Conservation (phyloP, 2,113 vertebrate species). For the Dendropsophus ebraccatus region DNA sequence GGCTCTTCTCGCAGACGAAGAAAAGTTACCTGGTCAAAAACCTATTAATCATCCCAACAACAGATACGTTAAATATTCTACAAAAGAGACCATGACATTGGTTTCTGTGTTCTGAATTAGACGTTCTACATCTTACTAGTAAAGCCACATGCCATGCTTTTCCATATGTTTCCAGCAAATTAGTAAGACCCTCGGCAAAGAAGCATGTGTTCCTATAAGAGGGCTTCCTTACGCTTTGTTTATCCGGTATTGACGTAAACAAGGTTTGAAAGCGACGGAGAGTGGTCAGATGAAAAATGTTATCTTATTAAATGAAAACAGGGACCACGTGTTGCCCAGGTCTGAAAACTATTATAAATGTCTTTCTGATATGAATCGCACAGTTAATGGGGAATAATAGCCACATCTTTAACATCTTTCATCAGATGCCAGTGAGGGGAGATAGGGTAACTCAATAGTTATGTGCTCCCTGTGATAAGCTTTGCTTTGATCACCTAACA, state of each 20-base stretch:
- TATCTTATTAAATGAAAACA: constrained; percentile 52
- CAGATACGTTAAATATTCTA: constrained; percentile 53
- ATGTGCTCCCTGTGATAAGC: constrained; percentile 66
- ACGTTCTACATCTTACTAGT: constrained; percentile 65
- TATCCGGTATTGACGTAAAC: neutral
- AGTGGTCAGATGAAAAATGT: constrained; percentile 58
- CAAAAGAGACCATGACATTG: constrained; percentile 35
- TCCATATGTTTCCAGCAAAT: constrained; percentile 11
- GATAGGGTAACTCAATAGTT: constrained; percentile 67
- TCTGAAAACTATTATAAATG: constrained; percentile 76
- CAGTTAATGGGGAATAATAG: constrained; percentile 50
- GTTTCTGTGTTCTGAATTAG: constrained; percentile 47
- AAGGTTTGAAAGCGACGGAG: constrained; percentile 61
- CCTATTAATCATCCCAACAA: constrained; percentile 54
- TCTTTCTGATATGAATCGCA: constrained; percentile 73
- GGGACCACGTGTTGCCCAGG: constrained; percentile 66
- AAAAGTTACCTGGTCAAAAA: constrained; percentile 52
- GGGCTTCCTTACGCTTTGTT: neutral
- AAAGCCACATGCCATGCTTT: constrained; percentile 61
- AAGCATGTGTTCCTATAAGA: constrained; percentile 22
- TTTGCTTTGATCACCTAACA: constrained; percentile 66
- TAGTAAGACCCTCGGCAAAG: neutral
- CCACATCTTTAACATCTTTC: constrained; percentile 60
- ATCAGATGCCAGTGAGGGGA: constrained; percentile 69
- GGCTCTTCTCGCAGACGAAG: constrained; percentile 1